phyloP scores from a whole-genome alignment of 1,140 invertebrate genomes.

The Ylistrum balloti region DNA sequence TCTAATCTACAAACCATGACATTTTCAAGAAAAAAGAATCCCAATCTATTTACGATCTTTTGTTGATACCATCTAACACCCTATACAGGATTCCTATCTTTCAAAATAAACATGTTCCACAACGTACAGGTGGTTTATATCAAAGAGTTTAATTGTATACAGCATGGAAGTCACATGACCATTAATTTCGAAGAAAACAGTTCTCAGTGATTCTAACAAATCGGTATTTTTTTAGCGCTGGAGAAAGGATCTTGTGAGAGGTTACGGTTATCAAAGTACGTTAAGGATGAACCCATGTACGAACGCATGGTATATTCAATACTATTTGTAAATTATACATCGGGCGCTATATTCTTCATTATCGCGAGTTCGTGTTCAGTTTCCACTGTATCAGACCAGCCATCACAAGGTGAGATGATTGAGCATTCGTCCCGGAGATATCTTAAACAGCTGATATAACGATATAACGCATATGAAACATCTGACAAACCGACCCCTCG shows the following conservation, averaged over 20 bases:
- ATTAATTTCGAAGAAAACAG: background rate
- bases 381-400: background rate
- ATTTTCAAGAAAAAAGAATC: background rate
- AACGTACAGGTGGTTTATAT: background rate
- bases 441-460: slow-evolving; percentile 9
- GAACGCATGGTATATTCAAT: background rate
- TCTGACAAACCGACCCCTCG: background rate
- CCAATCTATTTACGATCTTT: background rate
- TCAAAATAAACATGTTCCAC: background rate
- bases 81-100: background rate
- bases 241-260: background rate
- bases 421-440: background rate
- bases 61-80: background rate
- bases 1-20: background rate
- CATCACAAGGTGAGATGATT: background rate
- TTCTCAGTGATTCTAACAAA: background rate
- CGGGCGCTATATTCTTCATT: slow-evolving; percentile 13
- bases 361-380: background rate
- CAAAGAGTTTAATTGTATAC: background rate
- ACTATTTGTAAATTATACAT: background rate
- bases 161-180: background rate
- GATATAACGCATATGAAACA: background rate
- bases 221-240: background rate
- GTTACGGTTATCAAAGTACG: background rate
- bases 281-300: background rate